phyloP scores from a whole-genome alignment of 2,888 invertebrate genomes.

The Hedya salicella region DNA sequence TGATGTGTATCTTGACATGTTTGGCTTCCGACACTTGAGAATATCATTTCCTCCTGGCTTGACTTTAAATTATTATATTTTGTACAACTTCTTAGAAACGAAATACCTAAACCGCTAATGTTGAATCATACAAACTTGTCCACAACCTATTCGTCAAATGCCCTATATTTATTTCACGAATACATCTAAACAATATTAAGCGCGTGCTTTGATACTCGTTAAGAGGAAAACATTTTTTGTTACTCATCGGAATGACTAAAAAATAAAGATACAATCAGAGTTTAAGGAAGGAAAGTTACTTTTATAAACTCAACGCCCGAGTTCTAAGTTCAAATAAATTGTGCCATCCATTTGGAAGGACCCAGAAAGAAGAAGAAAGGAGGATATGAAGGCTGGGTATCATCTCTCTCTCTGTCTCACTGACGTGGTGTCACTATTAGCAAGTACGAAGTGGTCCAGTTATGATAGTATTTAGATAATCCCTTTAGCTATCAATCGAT shows the following conservation, averaged over 20 bases:
- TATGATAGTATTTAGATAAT: no score
- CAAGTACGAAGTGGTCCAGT: no score
- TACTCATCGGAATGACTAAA: neutral
- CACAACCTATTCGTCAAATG: neutral
- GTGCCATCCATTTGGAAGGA: no score
- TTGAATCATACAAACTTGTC: conserved; percentile 1
- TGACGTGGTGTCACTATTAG: no score
- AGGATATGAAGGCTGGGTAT: no score
- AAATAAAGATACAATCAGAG: neutral
- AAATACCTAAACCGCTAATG: neutral
- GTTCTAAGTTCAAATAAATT: no score
- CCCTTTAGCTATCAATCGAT: no score
- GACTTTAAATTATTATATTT: no score
- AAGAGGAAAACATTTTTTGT: neutral
- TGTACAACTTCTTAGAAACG: conserved; percentile 1
- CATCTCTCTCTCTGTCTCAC: no score
- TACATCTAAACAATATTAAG: neutral
- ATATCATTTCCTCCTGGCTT: no score
- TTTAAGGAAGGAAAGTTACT: neutral
- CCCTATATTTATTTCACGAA: neutral
- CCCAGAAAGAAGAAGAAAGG: no score
- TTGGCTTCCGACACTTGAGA: neutral
- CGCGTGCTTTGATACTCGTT: neutral
- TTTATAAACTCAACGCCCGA: neutral
- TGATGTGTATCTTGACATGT: no score